Evolutionary conservation across 2,888 invertebrate species (phyloP), one percentile per base, ranked within the genome.

Genomic region (Eupithecia subumbrata): DNA sequence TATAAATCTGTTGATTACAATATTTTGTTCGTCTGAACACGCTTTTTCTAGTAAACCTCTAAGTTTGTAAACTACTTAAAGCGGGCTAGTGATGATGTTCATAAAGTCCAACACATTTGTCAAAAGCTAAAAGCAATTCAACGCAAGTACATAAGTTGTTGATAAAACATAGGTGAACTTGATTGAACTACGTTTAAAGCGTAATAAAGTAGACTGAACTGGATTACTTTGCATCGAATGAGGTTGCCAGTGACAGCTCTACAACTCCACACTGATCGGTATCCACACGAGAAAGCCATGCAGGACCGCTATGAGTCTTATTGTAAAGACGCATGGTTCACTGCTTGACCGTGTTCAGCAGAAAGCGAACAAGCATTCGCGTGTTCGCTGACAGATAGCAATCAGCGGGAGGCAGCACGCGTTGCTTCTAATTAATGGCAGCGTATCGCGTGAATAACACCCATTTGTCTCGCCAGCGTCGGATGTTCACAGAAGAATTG

Each of bases 401-500:
- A 92, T 92, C 93, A 87, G 84, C 80, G 84, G 85, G 88, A 83
- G 85, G 88, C 89, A 89, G 89, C 89, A 89, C 90, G 90, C 89
- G 90, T 87, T 89, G 88, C 86, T 89, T 88, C 91, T 93, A 92
- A 93, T 93, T 93, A 93, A 93, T 91, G 92, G 89, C 85, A 85
- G 86, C 86, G 84, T 87, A 89, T 93, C 89, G 92, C 93, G 93
- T 93, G 93, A 84, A 89, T 87, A 88, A 89, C 84, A 81, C 85
- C 90, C 92, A 92, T 93, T 92, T 91, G 92, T 93, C 92, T 91
- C 88, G 80, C 86, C 75, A 72, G 82, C 86, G 92, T 91, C 92
- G 92, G 92, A 93, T 92, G 91, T 89, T 89, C 92, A 89, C 91
- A 91, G 92, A 91, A 91, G 91, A 91, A 92, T 91, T 90, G 92